A percentile compares a stretch with the other conserved stretches of the same genome.
Conservation (phyloP, 2,797 vertebrate species). For the Erithacus rubecula region DNA sequence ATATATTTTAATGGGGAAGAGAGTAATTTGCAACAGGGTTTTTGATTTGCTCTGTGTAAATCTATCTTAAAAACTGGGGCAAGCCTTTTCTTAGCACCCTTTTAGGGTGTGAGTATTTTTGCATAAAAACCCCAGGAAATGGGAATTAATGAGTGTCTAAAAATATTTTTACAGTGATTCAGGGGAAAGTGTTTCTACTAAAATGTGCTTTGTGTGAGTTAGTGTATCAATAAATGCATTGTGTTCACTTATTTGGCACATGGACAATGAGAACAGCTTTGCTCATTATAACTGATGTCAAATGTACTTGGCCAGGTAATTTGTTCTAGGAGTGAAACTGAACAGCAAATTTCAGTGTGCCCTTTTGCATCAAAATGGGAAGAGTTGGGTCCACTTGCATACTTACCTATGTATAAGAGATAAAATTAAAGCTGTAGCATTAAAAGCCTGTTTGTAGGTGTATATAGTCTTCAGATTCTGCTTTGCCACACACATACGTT, state of each 20-base stretch:
- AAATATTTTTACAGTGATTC: conserved; percentile 17
- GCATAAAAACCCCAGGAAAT: neutral
- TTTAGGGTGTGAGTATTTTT: neutral
- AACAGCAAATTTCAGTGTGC: neutral
- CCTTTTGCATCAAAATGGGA: neutral
- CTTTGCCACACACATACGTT: neutral
- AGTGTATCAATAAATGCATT: neutral
- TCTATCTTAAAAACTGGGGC: neutral
- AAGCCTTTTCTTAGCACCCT: conserved; percentile 4
- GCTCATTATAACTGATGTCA: conserved; percentile 5
- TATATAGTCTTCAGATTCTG: neutral
- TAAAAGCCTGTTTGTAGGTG: neutral
- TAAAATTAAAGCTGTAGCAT: neutral
- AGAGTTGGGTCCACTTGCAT: neutral
- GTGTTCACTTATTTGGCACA: neutral
- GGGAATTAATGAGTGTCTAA: conserved; percentile 4
- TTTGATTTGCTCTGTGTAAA: neutral
- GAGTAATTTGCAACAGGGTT: neutral
- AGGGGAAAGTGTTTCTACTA: neutral
- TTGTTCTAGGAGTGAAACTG: neutral
- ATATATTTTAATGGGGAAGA: neutral
- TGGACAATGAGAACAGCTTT: conserved; percentile 18
- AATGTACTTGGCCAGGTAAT: neutral
- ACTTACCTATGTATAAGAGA: neutral
- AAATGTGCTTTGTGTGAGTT: neutral